phyloP scores from a whole-genome alignment of 2,888 invertebrate genomes.

The Hipparchia sbordonii region DNA sequence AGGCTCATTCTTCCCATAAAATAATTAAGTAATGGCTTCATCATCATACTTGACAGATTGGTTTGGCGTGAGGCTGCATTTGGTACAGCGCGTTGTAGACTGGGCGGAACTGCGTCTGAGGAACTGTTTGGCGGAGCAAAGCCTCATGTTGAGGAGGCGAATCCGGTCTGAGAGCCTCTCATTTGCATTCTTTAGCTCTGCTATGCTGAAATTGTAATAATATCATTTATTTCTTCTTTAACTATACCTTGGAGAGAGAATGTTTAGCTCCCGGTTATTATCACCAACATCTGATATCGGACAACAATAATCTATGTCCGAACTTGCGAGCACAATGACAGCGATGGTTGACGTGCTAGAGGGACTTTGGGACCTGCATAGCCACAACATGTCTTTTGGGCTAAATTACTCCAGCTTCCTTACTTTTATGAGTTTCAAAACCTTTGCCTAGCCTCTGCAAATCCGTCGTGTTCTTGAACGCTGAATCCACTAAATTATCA shows the following conservation, averaged over 20 bases:
- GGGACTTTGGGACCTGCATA: no score
- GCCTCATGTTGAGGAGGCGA: slow-evolving; percentile 58
- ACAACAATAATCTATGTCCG: no score
- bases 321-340: no score
- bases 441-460: no score
- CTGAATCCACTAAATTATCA: no score
- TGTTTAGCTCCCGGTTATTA: background rate
- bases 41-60: slow-evolving; percentile 50
- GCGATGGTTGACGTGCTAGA: no score
- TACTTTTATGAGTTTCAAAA: no score
- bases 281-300: background rate
- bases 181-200: slow-evolving; percentile 58
- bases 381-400: no score
- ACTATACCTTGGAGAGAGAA: no score
- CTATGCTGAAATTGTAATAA: slow-evolving; percentile 51
- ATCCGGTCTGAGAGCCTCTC: slow-evolving; percentile 60
- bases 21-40: background rate
- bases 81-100: slow-evolving; percentile 39
- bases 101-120: slow-evolving; percentile 49
- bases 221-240: background rate
- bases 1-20: no score
- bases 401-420: no score
- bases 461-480: no score
- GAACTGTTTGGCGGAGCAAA: slow-evolving; percentile 71
- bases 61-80: slow-evolving; percentile 42